Evolutionary conservation across 2,113 vertebrate genomes (phyloP).

Genomic region (Harpagus bidentatus): DNA sequence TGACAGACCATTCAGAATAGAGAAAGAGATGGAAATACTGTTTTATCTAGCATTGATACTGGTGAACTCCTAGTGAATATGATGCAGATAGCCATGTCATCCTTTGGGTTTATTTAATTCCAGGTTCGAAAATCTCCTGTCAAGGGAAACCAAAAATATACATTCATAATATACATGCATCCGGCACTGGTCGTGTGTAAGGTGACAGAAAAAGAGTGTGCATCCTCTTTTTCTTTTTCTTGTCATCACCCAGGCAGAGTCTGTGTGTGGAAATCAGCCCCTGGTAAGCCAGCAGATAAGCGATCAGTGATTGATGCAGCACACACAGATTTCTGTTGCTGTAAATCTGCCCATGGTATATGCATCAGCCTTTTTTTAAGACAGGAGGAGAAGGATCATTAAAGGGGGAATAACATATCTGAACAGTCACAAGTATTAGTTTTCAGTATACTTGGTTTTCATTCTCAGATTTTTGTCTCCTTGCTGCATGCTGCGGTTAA

Average conservation of each 20-base stretch:
- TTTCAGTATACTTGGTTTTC: neutral
- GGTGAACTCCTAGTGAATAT: neutral
- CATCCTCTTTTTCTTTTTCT: neutral
- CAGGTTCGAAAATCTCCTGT: neutral
- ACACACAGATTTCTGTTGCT: neutral
- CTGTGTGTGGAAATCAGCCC: neutral
- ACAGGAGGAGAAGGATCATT: neutral
- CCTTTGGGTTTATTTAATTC: neutral
- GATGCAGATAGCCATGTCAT: neutral
- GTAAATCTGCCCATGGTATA: neutral
- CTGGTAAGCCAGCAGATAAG: neutral
- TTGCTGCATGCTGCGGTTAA: neutral
- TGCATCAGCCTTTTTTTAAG: neutral
- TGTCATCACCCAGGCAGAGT: neutral
- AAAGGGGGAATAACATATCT: neutral
- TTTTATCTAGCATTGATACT: neutral
- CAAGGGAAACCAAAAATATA: neutral
- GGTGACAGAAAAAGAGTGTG: neutral
- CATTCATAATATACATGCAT: neutral
- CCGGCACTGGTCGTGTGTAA: fast-evolving
- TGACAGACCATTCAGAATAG: neutral
- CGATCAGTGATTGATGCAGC: neutral
- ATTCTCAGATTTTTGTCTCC: neutral
- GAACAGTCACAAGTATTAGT: neutral
- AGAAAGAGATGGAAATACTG: neutral